phyloP scores from a whole-genome alignment of 2,888 invertebrate genomes.

The Pandemis heparana region DNA sequence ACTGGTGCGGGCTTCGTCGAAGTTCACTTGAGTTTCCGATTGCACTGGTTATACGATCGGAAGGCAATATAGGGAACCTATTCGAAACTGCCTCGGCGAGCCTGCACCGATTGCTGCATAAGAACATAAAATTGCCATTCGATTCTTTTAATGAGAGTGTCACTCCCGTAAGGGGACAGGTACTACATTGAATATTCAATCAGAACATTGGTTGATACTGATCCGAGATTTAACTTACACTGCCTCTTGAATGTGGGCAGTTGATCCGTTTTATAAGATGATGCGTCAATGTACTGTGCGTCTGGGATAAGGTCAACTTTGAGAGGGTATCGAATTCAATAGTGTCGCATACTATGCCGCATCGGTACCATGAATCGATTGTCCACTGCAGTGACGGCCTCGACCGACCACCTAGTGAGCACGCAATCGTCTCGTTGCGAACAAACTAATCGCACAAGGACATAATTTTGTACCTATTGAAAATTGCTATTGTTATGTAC shows the following conservation, averaged over 20 bases:
- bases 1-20: constrained; percentile 45
- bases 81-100: constrained; percentile 54
- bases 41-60: constrained; percentile 50
- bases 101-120: constrained; percentile 53
- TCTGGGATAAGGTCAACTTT: constrained; percentile 54
- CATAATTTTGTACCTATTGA: constrained; percentile 50
- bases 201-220: constrained; percentile 48
- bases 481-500: neutral
- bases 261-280: constrained; percentile 28
- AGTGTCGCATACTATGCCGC: constrained; percentile 78
- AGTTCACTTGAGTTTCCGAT: constrained; percentile 51
- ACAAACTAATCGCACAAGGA: constrained; percentile 62
- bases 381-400: constrained; percentile 79
- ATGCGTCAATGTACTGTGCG: constrained; percentile 55
- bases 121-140: constrained; percentile 59
- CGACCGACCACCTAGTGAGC: constrained; percentile 78
- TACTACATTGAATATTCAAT: constrained; percentile 52
- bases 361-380: constrained; percentile 81
- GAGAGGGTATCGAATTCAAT: constrained; percentile 67
- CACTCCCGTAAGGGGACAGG: constrained; percentile 57
- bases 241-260: constrained; percentile 8
- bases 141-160: constrained; percentile 59
- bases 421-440: constrained; percentile 76
- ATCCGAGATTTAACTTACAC: constrained; percentile 23
- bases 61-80: constrained; percentile 57